Evolutionary conservation across 1,140 invertebrate genomes (phyloP).

Genomic region (Drosophila albomicans): DNA sequence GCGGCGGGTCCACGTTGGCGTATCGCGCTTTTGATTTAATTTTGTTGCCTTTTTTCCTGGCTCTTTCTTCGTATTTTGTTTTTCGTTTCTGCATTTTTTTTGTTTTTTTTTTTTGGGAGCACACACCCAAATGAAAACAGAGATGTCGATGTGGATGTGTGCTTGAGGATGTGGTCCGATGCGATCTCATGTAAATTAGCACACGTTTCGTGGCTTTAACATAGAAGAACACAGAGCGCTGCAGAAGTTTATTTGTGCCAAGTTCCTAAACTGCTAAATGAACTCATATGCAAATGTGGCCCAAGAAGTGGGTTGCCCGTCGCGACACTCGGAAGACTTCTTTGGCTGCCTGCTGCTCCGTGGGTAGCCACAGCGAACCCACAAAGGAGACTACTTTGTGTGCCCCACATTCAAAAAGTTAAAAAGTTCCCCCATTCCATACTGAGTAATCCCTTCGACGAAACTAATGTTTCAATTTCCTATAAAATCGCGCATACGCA

Average conservation of each 20-base stretch:
- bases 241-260: constrained; percentile 61
- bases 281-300: constrained; percentile 78
- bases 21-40: constrained; percentile 81
- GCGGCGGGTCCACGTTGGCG: constrained; percentile 68
- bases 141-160: constrained; percentile 69
- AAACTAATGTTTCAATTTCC: constrained; percentile 43
- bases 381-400: not conserved
- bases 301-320: constrained; percentile 76
- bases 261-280: constrained; percentile 78
- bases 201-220: constrained; percentile 77
- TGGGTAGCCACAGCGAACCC: constrained; percentile 45
- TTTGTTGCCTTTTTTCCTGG: constrained; percentile 59
- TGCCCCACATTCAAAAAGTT: not conserved
- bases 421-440: not conserved
- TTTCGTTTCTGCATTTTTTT: constrained; percentile 23
- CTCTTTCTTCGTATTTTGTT: not conserved
- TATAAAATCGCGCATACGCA: constrained; percentile 62
- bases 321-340: constrained; percentile 12
- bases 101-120: constrained; percentile 50
- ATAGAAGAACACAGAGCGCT: constrained; percentile 10
- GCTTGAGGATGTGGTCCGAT: constrained; percentile 62
- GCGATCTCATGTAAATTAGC: constrained; percentile 83
- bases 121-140: constrained; percentile 52
- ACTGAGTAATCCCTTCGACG: constrained; percentile 48
- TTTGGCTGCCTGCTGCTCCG: not conserved